Evolutionary conservation across 2,888 invertebrate species (phyloP).

Genomic region (Folsomia manolachei): DNA sequence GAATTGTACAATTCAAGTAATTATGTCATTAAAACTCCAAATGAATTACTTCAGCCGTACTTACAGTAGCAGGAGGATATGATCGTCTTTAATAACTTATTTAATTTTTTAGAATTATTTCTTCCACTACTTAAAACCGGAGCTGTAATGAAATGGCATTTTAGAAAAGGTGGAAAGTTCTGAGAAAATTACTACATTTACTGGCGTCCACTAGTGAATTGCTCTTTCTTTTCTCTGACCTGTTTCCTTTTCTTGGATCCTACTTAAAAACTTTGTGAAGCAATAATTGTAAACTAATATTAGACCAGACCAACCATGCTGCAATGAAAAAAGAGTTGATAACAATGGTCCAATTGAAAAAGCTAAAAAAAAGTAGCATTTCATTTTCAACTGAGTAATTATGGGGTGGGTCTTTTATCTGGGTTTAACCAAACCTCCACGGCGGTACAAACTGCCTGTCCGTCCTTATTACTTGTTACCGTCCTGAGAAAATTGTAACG

Average conservation of each 20-base stretch:
- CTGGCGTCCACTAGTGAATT: background rate
- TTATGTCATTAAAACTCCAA: conserved; percentile 5
- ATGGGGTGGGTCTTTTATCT: no score
- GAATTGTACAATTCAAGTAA: background rate
- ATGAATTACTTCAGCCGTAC: no score
- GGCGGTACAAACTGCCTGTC: background rate
- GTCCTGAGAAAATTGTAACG: background rate
- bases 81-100: background rate
- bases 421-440: background rate
- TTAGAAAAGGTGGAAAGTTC: background rate
- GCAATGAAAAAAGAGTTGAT: conserved; percentile 6
- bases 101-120: background rate
- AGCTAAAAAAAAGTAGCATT: conserved; percentile 8
- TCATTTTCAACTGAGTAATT: conserved; percentile 5
- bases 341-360: conserved; percentile 18
- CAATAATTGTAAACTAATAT: background rate
- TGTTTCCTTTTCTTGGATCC: background rate
- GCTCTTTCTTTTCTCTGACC: background rate
- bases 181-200: background rate
- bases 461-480: background rate
- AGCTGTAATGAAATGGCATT: conserved; percentile 6
- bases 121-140: background rate
- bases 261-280: no score
- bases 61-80: no score
- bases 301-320: background rate